Evolutionary conservation across 1,140 invertebrate genomes (phyloP), one percentile per base, ranked within the genome.

Genomic region (Drosophila cardini): DNA sequence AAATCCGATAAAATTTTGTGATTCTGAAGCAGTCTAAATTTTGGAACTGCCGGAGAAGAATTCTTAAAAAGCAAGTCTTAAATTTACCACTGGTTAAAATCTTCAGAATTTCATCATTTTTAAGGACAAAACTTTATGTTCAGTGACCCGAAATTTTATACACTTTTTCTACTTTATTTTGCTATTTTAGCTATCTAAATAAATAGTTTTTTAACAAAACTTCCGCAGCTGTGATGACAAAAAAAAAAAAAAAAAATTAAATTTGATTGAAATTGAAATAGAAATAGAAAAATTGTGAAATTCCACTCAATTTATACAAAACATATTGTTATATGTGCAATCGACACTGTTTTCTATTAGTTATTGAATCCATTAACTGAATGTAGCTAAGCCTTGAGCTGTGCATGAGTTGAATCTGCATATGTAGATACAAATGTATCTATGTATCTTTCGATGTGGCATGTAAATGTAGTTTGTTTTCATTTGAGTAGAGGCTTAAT

Each of bases 281-380:
- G 45, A 9, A 26, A 46, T 46, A 11, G 11, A 46, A 46, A 46
- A 7, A 26, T 26, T 30, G 21, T 50, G 48, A 50, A 26, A 32
- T 32, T 21, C 5, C 11, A 15, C 10, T 32, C 26, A 15, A 52
- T 52, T 34, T n/a, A 52, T 32, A 15, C 26, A 34, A 52, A 32
- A 13, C 15, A 32, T 7, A 34, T 8, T 9, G 30, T 26, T 5
- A 48, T 30, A 10, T 48, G n/a, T 32, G 7, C 48, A 52, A 34
- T 52, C 26, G 48, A 52, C 48, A 52, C 48, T 32, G 30, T 52
- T 52, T 15, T 34, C 48, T 52, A 32, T 52, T 52, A 55, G 38
- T 55, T 55, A 38, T 55, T 18, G 34, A 34, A 26, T 3, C 21
- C 2, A 4, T 26, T 26, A 26, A 26, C 21, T 26, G 21, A 0